Evolutionary conservation across 2,888 invertebrate genomes (phyloP).

Genomic region (Tortrix viridana): DNA sequence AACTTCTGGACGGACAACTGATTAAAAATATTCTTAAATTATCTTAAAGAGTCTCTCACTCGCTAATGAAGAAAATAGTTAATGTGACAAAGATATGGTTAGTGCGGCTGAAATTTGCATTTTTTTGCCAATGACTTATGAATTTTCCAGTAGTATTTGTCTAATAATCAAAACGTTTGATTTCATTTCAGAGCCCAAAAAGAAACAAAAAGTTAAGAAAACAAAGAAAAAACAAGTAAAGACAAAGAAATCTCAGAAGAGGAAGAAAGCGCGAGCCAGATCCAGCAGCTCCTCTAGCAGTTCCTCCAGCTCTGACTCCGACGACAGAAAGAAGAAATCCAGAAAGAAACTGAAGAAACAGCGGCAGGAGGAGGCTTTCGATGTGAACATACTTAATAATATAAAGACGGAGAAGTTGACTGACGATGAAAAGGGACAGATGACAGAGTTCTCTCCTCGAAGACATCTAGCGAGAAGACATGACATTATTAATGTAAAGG

Average conservation of each 20-base stretch:
- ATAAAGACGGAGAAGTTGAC: slow-evolving; percentile 75
- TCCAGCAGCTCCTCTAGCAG: slow-evolving; percentile 51
- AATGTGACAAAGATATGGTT: too few species aligned
- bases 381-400: slow-evolving; percentile 73
- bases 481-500: slow-evolving; percentile 70
- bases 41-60: too few species aligned
- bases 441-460: slow-evolving; percentile 62
- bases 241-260: slow-evolving; percentile 60
- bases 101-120: too few species aligned
- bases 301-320: slow-evolving; percentile 55
- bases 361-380: slow-evolving; percentile 65
- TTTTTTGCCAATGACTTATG: too few species aligned
- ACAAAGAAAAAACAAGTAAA: slow-evolving; percentile 64
- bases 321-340: slow-evolving; percentile 46
- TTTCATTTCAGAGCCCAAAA: slow-evolving; percentile 42
- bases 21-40: too few species aligned
- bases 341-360: slow-evolving; percentile 59
- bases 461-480: slow-evolving; percentile 46
- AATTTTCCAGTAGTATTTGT: too few species aligned
- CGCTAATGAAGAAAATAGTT: too few species aligned
- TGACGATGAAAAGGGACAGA: slow-evolving; percentile 64
- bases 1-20: too few species aligned
- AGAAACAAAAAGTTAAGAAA: slow-evolving; percentile 61
- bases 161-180: neutral
- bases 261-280: slow-evolving; percentile 59